These are phyloP conservation scores for Torymus tubicola DNA, from an alignment of 2,888 invertebrate genomes.

Conservation along the genomic window DNA sequence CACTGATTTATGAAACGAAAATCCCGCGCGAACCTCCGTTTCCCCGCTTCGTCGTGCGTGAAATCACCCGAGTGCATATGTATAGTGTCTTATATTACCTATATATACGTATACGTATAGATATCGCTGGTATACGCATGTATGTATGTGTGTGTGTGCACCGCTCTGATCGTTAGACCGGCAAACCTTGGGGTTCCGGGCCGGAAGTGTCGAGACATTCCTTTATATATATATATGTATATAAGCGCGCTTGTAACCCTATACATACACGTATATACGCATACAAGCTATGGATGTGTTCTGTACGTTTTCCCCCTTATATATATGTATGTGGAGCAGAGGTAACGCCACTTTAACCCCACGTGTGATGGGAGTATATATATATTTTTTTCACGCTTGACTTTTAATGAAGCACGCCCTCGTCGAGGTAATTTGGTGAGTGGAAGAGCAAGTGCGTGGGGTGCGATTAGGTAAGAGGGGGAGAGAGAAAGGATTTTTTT, in stretches of 20 bases:
- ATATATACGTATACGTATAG: too few relatives aligned
- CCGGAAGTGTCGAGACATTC: conserved; percentile 46
- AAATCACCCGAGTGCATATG: conserved; percentile 42
- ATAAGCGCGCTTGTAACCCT: conserved; percentile 19
- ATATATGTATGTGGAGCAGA: too few relatives aligned
- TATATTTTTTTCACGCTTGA: not conserved
- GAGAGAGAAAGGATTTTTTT: too few relatives aligned
- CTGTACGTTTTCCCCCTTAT: not conserved
- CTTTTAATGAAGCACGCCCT: conserved; percentile 14
- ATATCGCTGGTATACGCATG: not conserved
- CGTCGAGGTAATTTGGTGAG: not conserved
- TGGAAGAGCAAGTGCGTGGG: too few relatives aligned
- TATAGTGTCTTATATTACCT: too few relatives aligned
- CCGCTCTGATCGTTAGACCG: conserved; percentile 42
- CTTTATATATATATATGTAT: not conserved
- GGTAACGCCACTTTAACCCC: conserved; percentile 30
- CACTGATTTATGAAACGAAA: conserved; percentile 68
- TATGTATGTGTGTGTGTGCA: too few relatives aligned
- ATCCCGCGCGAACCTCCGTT: conserved; percentile 63
- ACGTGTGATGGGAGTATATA: not conserved
- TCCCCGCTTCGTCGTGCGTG: conserved; percentile 60
- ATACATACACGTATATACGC: conserved; percentile 1
- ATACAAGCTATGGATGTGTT: not conserved
- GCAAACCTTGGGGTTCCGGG: conserved; percentile 41
- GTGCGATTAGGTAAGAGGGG: too few relatives aligned